These are phyloP conservation scores for Heliconius aoede DNA, from an alignment of 2,888 invertebrate genomes.

Conservation along the genomic window DNA sequence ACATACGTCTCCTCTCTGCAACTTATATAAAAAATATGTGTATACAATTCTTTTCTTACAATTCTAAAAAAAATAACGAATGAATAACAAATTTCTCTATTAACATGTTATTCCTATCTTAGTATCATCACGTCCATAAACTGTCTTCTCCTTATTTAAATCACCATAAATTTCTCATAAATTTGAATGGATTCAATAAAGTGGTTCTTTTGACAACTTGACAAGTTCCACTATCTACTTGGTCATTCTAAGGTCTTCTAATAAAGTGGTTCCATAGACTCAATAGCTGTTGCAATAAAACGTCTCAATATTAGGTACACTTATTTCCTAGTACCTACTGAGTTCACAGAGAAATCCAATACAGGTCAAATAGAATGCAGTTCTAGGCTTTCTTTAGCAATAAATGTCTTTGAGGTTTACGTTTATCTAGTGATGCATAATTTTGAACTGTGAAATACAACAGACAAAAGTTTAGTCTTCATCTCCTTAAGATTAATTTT, in stretches of 20 bases:
- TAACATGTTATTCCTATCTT: too few relatives aligned
- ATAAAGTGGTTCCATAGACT: constrained; percentile 17
- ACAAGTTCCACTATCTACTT: neutral
- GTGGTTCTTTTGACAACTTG: neutral
- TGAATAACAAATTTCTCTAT: too few relatives aligned
- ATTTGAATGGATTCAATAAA: neutral
- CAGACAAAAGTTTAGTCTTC: too few relatives aligned
- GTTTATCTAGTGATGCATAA: neutral
- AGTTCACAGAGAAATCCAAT: constrained; percentile 11
- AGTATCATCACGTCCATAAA: too few relatives aligned
- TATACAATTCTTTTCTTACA: too few relatives aligned
- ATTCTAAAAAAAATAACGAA: too few relatives aligned
- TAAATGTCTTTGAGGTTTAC: neutral
- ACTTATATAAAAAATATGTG: too few relatives aligned
- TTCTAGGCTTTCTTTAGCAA: constrained; percentile 5
- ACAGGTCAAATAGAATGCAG: constrained; percentile 11
- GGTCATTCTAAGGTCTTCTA: neutral
- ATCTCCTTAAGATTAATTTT: neutral
- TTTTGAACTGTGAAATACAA: neutral
- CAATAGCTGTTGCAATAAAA: constrained; percentile 6
- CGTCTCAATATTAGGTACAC: neutral
- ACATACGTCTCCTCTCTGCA: too few relatives aligned
- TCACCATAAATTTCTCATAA: neutral
- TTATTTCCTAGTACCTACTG: neutral
- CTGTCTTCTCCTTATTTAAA: neutral